Evolutionary conservation across 1,140 invertebrate species (phyloP), one percentile per base, ranked within the genome.

Genomic region (Drosophila sproati): DNA sequence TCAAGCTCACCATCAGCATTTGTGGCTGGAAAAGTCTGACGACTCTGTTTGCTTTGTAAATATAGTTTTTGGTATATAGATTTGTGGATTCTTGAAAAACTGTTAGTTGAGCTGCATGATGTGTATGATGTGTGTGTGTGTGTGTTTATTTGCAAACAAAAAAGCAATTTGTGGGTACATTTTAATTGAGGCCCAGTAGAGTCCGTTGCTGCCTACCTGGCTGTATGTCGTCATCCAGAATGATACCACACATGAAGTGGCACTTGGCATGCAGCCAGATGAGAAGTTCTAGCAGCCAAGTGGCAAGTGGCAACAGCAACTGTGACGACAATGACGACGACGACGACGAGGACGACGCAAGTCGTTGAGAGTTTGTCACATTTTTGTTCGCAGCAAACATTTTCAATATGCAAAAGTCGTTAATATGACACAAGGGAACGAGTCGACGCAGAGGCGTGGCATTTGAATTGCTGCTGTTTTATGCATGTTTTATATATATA

Each of bases 331-430:
- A 12, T 0, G 51, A 20, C 41, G 31, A 35, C 55, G 59, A 72
- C 69, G 20, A 20, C 20, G 20, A 20, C 20, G 20, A 20, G 20
- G 63, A 74, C 79, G 37, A 5, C 39, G 39, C 71, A 62, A 54
- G 39, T 87, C 83, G 80, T 88, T 77, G 80, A 88, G 89, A 89
- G 80, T 88, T 88, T 88, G 85, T 88, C 80, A 88, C 83, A 88
- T 80, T 87, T 85, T 71, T 57, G 83, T 66, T 54, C 57, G 80
- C 62, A 71, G 10, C 3, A 88, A 89, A 88, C 80, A 88, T 88
- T 88, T 88, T 88, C 83, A 88, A 88, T 88, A 88, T 88, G 83
- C 77, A 88, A 83, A 74, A 77, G 80, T 79, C 80, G 83, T 88
- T 88, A 89, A 89, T 88, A 80, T 78, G 79, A 64, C 60, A 81